Percentiles rank a stretch among this genome's conserved stretches.
Evolutionary conservation across 1,140 invertebrate species (phyloP).

Genomic region (Calliphora vicina): DNA sequence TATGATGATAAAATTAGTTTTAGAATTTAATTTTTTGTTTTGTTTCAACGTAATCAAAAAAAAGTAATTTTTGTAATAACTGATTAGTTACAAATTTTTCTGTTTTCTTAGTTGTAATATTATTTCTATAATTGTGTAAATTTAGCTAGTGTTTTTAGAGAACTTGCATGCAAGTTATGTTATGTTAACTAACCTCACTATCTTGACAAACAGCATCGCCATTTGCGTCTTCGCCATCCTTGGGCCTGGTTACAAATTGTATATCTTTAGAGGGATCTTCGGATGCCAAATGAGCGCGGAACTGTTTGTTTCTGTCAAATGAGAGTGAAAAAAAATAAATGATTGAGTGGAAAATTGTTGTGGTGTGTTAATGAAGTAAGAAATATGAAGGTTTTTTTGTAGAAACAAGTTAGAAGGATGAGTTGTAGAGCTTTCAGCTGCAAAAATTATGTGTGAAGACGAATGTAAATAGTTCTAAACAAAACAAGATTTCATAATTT

Average conservation of each 20-base stretch:
- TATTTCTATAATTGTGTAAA: neutral
- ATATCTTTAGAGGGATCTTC: conserved; percentile 69
- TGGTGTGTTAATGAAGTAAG: too few relatives aligned
- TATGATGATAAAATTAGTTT: neutral
- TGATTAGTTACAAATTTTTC: conserved; percentile 32
- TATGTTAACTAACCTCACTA: conserved; percentile 55
- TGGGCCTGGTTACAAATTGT: conserved; percentile 51
- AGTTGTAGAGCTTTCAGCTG: too few relatives aligned
- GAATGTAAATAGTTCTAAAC: too few relatives aligned
- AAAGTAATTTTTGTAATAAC: neutral
- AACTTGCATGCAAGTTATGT: neutral
- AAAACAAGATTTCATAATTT: too few relatives aligned
- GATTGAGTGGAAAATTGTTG: neutral
- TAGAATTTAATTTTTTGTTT: neutral
- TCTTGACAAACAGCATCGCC: conserved; percentile 51
- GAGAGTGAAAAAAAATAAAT: conserved; percentile 18
- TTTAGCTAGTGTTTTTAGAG: neutral
- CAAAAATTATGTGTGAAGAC: too few relatives aligned
- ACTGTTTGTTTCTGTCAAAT: conserved; percentile 74
- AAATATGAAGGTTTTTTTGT: too few relatives aligned
- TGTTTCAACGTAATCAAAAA: neutral
- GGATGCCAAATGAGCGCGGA: conserved; percentile 75
- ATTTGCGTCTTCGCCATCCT: conserved; percentile 40
- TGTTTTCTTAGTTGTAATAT: neutral
- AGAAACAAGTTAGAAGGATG: too few relatives aligned